phyloP scores from a whole-genome alignment of 2,113 vertebrate species.

The Thermophis baileyi region DNA sequence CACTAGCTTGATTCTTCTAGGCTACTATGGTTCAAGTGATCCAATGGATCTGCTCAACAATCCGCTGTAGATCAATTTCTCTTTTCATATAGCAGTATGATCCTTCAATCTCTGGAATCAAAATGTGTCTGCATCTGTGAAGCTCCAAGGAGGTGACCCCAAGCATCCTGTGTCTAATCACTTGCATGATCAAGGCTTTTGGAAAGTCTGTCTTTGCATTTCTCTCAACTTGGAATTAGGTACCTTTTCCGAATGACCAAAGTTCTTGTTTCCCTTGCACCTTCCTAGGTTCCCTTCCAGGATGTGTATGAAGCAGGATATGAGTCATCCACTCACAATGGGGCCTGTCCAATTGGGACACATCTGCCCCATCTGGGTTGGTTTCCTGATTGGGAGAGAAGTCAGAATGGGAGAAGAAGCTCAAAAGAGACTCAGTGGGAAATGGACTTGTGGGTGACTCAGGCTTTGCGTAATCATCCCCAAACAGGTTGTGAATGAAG shows the following conservation, averaged over 20 bases:
- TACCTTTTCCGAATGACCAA: background rate
- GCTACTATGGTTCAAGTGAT: background rate
- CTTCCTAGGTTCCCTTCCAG: background rate
- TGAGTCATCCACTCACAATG: background rate
- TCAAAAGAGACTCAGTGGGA: background rate
- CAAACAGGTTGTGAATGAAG: background rate
- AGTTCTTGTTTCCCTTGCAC: background rate
- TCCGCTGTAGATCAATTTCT: background rate
- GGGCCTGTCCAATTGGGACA: background rate
- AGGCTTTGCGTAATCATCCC: no score
- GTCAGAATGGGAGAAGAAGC: background rate
- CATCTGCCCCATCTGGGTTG: background rate
- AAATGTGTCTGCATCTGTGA: background rate
- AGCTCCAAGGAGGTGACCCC: background rate
- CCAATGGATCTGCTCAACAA: background rate
- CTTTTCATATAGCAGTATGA: background rate
- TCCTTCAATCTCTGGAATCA: background rate
- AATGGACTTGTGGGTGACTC: background rate
- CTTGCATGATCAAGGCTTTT: background rate
- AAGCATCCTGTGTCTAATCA: background rate
- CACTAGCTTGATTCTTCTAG: background rate
- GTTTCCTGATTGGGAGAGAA: background rate
- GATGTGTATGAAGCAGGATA: background rate
- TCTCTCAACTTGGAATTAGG: background rate
- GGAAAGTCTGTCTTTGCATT: background rate